Base-by-base conservation (phyloP, 1,140 invertebrate genomes). In the Drosophila tani region DNA sequence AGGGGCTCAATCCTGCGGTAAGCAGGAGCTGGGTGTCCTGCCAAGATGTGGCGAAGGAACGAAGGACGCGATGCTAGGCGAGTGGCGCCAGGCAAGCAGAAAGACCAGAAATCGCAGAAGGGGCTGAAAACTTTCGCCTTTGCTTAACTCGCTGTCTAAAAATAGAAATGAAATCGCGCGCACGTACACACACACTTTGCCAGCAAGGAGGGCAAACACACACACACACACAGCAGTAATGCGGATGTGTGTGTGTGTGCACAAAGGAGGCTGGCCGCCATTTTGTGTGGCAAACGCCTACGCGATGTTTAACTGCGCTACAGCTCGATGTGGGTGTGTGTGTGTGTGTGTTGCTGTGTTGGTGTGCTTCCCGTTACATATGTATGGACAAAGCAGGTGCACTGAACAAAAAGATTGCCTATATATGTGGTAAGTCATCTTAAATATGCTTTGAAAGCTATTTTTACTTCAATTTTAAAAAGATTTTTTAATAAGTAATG, bases 131-230 rank as follows among this genome's bases (percentile, higher is more conserved):
- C 59, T 74, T 79, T 82, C 87, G 76, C 67, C 76, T 79, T 82
- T 87, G 76, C 67, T 74, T 46, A 75, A 79, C 75, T 82, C 71
- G 65, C 56, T 63, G 59, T 88, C 84, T 88, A 88, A 88, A 88
- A 88, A 88, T 88, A 88, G 81, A 90, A 81, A 84, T 84, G 85
- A 88, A 88, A 84, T 90, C 78, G 84, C 84, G 84, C 84, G 66
- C 85, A 87, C 84, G 81, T 81, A 84, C 85, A 69, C 68, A 69
- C 73, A 63, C 47, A 82, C 35, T 50, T 59, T 41, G 6, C 38
- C 45, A 73, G 17, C 35, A 40, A 55, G 49, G 49, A 68, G 49
- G 68, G 66, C 66, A 50, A 17, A 68, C 65, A 76, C 46, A 67
- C 49, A 55, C 49, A 55, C 40, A 43, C 32, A 51, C 29, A 14